These are phyloP conservation scores for Silurus lanzhouensis DNA, from an alignment of 2,797 vertebrate genomes.

Conservation along the genomic window DNA sequence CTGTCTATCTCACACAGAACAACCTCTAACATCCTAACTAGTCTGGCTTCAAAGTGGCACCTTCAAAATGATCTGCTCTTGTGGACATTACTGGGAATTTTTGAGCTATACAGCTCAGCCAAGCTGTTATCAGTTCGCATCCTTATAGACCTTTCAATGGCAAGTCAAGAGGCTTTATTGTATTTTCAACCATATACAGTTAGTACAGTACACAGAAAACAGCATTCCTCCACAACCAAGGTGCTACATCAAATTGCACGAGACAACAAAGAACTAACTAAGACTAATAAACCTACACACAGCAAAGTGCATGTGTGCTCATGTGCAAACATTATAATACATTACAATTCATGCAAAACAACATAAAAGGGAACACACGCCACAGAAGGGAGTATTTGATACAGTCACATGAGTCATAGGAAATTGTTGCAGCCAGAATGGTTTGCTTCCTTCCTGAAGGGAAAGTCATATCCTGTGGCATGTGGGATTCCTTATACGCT, in stretches of 20 bases:
- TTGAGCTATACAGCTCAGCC: neutral
- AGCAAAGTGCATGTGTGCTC: no score
- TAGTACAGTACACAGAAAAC: no score
- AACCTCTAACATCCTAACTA: neutral
- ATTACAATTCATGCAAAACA: no score
- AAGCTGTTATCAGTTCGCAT: neutral
- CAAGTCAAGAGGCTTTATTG: no score
- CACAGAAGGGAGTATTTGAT: neutral
- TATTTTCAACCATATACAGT: no score
- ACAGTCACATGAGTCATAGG: neutral
- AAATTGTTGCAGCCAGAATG: neutral
- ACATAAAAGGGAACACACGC: no score
- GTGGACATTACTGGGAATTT: neutral
- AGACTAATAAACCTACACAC: no score
- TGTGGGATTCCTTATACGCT: neutral
- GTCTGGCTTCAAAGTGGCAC: neutral
- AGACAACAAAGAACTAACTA: no score
- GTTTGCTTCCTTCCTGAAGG: neutral
- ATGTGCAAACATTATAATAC: no score
- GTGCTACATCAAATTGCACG: no score
- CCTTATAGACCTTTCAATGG: neutral
- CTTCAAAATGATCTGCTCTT: neutral
- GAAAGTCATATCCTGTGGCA: neutral
- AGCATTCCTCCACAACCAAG: no score
- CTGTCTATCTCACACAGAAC: neutral